Base-by-base conservation (phyloP, 2,888 invertebrate genomes). In the Drosophila quinaria region DNA sequence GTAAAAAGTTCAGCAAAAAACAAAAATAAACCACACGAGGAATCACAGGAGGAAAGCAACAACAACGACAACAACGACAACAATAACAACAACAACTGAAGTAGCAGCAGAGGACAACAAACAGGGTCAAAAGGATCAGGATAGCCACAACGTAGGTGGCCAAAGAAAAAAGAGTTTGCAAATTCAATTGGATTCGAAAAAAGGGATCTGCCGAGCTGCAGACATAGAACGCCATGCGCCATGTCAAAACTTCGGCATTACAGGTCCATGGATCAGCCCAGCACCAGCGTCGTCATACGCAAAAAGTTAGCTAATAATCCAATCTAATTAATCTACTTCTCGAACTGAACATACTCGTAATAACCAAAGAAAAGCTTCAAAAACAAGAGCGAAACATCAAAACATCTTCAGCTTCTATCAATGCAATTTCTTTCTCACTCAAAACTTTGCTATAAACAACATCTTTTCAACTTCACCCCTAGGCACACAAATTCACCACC, bases 221-320 rank as follows among this genome's bases (percentile, higher is more conserved):
- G 90, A 63, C 61, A 61, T 66, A 73, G 69, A 80, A 87, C 83
- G 83, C 91, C 93, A 95, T 95, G 95, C 94, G 94, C 94, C 94
- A 95, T 95, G 95, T 95, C 95, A 93, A 94, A 95, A 93, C 95
- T 96, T 93, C 96, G 96, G 93, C 96, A 96, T 93, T 96, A 96
- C 96, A 96, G 96, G 96, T 96, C 95, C 93, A 90, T 92, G 90
- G 92, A 92, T 91, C 91, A 91, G 81, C 90, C 91, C 75, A 78
- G 91, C 87, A 82, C 80, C 74, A 78, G 91, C 80, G 90, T 91
- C 74, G 80, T 86, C 81, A 92, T 92, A 90, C 91, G 92, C 88
- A 92, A 92, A 89, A 92, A 92, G 92, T 92, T 92, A 91, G 91
- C 86, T 80, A 62, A 60, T 19, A 51, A 10, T 55, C 33, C 29